Evolutionary conservation across 2,888 invertebrate species (phyloP).

Genomic region (Eupithecia dodoneata): DNA sequence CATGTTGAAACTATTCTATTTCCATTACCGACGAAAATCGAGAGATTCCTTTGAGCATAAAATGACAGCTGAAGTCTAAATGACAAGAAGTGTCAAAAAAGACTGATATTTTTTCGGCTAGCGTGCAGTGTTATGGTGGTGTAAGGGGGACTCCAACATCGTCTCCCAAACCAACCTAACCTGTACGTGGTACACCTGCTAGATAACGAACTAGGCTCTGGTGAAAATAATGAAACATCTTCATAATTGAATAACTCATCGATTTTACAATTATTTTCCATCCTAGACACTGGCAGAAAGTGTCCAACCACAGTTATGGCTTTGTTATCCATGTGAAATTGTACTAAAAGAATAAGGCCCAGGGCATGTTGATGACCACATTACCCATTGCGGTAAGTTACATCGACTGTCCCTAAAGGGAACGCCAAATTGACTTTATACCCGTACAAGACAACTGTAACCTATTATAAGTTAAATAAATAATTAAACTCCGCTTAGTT

Average conservation of each 20-base stretch:
- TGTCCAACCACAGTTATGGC: not conserved
- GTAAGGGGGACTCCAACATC: too few species aligned
- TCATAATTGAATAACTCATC: too few species aligned
- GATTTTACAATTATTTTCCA: too few species aligned
- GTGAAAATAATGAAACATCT: too few species aligned
- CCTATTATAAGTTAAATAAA: not conserved
- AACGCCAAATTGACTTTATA: conserved; percentile 4
- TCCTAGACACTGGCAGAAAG: too few species aligned
- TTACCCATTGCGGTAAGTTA: conserved; percentile 15
- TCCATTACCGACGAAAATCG: not conserved
- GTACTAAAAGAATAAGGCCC: not conserved
- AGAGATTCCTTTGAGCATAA: not conserved
- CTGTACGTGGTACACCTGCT: too few species aligned
- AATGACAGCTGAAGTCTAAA: not conserved
- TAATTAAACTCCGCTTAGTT: not conserved
- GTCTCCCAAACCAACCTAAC: too few species aligned
- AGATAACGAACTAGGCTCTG: too few species aligned
- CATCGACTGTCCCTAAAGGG: conserved; percentile 7
- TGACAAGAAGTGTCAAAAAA: not conserved
- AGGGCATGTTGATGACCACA: conserved; percentile 5
- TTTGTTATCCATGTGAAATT: not conserved
- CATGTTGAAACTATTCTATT: not conserved
- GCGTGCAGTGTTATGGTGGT: not conserved
- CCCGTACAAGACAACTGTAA: not conserved
- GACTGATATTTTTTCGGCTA: not conserved